A percentile compares a stretch with the other conserved stretches of the same genome.
phyloP scores from a whole-genome alignment of 2,797 vertebrate species.

The Ibycter americanus region DNA sequence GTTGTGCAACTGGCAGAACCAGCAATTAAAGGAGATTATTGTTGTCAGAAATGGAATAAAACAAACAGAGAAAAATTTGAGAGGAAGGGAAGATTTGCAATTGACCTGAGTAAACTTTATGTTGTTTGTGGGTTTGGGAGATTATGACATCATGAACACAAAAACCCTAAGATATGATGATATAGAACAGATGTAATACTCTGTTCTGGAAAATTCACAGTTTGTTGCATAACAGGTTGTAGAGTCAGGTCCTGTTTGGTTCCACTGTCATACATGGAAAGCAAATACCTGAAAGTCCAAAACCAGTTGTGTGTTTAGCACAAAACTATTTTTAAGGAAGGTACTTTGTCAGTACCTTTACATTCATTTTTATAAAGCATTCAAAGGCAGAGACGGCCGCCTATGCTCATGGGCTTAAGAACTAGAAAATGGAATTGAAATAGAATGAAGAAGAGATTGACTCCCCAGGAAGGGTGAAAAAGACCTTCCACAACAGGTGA shows the following conservation, averaged over 20 bases:
- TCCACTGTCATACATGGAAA: neutral
- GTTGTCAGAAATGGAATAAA: conserved; percentile 61
- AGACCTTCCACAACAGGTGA: conserved; percentile 47
- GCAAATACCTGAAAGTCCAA: neutral
- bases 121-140: neutral
- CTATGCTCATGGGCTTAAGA: neutral
- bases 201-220: neutral
- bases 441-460: neutral
- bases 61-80: conserved; percentile 39
- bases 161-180: neutral
- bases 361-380: neutral
- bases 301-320: neutral
- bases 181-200: neutral
- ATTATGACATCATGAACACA: neutral
- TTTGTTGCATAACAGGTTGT: neutral
- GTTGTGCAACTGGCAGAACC: conserved; percentile 47
- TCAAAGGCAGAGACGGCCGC: neutral
- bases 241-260: neutral
- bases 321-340: conserved; percentile 7
- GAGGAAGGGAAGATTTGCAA: neutral
- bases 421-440: neutral
- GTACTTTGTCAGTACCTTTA: neutral
- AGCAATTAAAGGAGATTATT: conserved; percentile 55
- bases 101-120: conserved; percentile 34
- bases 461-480: neutral